Evolutionary conservation across 53 echinoderm and acorn worm species (phyloP).

Genomic region (Arbacia lixula): DNA sequence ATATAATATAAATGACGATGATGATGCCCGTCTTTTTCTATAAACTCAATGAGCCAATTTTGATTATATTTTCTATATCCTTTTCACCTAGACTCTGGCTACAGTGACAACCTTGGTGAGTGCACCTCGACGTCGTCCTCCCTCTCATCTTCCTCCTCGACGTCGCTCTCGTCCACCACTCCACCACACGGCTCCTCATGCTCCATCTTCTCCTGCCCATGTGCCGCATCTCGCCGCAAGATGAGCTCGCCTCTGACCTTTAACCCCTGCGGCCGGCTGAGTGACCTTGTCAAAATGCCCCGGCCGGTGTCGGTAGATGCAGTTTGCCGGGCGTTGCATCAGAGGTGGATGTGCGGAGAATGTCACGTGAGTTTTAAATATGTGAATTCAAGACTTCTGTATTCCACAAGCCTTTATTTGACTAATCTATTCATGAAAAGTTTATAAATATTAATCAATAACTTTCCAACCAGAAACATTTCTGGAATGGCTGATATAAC

Average conservation of each 20-base stretch:
- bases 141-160: constrained; percentile 69
- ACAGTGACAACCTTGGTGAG: constrained; percentile 79
- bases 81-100: constrained; percentile 74
- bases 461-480: no score
- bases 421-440: no score
- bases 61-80: not conserved
- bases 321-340: constrained; percentile 73
- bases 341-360: constrained; percentile 90
- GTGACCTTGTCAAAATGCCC: constrained; percentile 91
- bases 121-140: constrained; percentile 65
- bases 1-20: no score
- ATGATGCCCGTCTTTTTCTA: no score
- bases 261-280: constrained; percentile 73
- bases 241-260: constrained; percentile 56
- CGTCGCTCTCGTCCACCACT: constrained; percentile 50
- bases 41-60: no score
- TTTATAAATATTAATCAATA: no score
- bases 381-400: no score
- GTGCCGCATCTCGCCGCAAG: constrained; percentile 56
- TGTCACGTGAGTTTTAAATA: constrained; percentile 72
- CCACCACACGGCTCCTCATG: constrained; percentile 70
- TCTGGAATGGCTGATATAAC: no score
- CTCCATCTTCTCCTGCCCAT: constrained; percentile 78
- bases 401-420: no score
- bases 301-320: constrained; percentile 87